Conservation (phyloP, 2,888 invertebrate genomes). For the Blastobasis lacticolella region DNA sequence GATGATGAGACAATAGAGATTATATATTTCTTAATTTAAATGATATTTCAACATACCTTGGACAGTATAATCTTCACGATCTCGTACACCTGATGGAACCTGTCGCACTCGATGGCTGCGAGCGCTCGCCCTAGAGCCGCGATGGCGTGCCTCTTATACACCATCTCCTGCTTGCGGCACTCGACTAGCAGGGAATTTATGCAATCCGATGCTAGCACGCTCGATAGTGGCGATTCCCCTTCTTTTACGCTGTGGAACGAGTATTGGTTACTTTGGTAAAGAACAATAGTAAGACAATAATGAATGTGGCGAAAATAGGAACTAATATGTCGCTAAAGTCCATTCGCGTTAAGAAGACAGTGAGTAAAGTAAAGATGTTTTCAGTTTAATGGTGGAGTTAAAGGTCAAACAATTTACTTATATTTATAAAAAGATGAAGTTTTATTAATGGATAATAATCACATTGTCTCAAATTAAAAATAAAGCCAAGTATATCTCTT, state of each 20-base stretch:
- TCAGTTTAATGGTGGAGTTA: no score
- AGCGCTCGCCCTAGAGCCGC: conserved; percentile 83
- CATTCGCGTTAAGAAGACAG: no score
- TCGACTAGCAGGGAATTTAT: conserved; percentile 85
- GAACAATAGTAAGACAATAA: no score
- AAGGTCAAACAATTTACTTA: no score
- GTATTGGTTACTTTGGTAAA: neutral
- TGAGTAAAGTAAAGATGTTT: no score
- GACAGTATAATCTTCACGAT: conserved; percentile 82
- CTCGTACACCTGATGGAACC: conserved; percentile 85
- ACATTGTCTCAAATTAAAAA: no score
- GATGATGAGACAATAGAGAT: no score
- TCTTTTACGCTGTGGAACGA: conserved; percentile 40
- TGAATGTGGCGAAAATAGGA: no score
- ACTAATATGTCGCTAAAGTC: no score
- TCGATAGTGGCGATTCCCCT: conserved; percentile 42
- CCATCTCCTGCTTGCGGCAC: conserved; percentile 84
- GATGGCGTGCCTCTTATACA: conserved; percentile 84
- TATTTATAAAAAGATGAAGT: no score
- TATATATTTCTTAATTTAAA: neutral
- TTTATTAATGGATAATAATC: no score
- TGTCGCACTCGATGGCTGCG: conserved; percentile 80
- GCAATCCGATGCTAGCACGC: conserved; percentile 51
- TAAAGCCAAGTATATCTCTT: no score
- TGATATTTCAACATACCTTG: conserved; percentile 63